phyloP scores from a whole-genome alignment of 2,888 invertebrate genomes.

The Polydrusus pterygomalis region DNA sequence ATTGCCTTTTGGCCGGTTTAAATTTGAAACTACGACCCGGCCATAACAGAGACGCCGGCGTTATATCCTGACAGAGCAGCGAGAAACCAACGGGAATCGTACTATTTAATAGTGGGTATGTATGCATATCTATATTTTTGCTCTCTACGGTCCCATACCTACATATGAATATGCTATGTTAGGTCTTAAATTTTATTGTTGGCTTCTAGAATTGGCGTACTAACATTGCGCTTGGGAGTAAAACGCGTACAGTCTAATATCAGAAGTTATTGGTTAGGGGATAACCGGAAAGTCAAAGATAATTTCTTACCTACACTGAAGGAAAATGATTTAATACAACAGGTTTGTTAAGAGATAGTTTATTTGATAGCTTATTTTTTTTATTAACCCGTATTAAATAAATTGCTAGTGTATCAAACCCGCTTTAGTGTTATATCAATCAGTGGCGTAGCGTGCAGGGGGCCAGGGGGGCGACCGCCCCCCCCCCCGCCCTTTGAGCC shows the following conservation, averaged over 20 bases:
- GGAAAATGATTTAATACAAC: no score
- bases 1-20: constrained; percentile 22
- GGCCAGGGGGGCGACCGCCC: no score
- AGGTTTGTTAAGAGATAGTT: no score
- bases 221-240: constrained; percentile 2
- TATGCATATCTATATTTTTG: neutral
- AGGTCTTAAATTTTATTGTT: constrained; percentile 22
- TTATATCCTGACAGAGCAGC: constrained; percentile 10
- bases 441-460: no score
- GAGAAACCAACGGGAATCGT: constrained; percentile 21
- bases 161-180: constrained; percentile 9
- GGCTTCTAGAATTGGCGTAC: neutral
- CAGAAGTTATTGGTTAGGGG: neutral
- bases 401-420: no score
- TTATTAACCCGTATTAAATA: no score
- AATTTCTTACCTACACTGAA: neutral
- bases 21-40: constrained; percentile 26
- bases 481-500: no score
- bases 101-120: constrained; percentile 14
- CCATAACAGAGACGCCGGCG: no score
- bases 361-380: no score
- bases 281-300: neutral
- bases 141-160: neutral
- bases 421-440: no score
- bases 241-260: neutral